Evolutionary conservation across 2,888 invertebrate genomes (phyloP), one percentile per base, ranked within the genome.

Genomic region (Smittia aterrima): DNA sequence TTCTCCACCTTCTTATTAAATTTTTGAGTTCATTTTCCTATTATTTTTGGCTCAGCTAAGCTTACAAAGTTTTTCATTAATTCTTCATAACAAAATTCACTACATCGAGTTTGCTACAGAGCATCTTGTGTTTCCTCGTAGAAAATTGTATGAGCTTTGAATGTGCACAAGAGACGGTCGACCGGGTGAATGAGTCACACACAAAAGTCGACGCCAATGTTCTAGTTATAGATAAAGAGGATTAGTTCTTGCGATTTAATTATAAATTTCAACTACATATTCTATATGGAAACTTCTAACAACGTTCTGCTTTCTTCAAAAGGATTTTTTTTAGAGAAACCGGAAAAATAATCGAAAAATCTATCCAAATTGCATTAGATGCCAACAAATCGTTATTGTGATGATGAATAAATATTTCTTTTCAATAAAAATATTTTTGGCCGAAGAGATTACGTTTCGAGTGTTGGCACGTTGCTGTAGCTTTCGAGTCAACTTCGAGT

Each of bases 221-320:
- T 47, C 47, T 47, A 47, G 47, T 16, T 3, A 6, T 47, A 47
- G 47, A n/a, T 32, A 32, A 47, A 47, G 47, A 47, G 47, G 47
- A 47, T 47, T 58, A 58, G 18, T 58, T 18, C 16, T 3, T 32
- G 32, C 9, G 18, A 20, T 58, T 58, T 22, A 58, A 58, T 58
- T 58, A 58, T 58, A 58, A 58, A 20, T 18, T 58, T 58, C 18
- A 58, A 58, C 58, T 58, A 58, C 58, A 58, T 58, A 58, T 58
- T 20, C 58, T 58, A 58, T 58, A 58, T 58, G 58, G 18, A 58
- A 58, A 20, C 16, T n/a, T 18, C 58, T 58, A 58, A 58, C 58
- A 58, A 58, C 58, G 9, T 58, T 58, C 58, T 22, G 58, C 18
- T 20, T 22, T 58, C 9, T 22, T 58, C n/a, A 7, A 20, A 7